These are phyloP conservation scores for Megalops cyprinoides DNA, from an alignment of 2,797 vertebrate genomes.

Conservation along the genomic window DNA sequence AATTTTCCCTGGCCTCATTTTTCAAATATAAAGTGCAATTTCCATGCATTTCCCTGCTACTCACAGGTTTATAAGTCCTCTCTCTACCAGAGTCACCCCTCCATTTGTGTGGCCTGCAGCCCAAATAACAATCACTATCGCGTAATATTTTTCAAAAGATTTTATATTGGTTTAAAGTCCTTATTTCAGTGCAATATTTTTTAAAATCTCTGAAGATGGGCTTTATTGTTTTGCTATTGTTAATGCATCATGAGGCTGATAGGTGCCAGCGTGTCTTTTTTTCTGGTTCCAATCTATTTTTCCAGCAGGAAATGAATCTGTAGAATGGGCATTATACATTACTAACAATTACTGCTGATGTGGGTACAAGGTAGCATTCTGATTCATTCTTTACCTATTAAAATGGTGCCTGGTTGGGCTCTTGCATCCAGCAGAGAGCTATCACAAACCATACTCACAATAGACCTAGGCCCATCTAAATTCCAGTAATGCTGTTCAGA, in stretches of 20 bases:
- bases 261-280: not conserved
- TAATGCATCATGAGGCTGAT: not conserved
- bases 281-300: not conserved
- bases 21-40: slow-evolving; percentile 16
- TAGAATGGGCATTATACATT: not conserved
- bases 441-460: too few relatives aligned
- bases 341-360: too few relatives aligned
- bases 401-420: too few relatives aligned
- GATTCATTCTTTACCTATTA: too few relatives aligned
- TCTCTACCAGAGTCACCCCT: not conserved
- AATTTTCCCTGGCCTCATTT: not conserved
- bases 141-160: not conserved
- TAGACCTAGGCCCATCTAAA: too few relatives aligned
- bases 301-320: not conserved
- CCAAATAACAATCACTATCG: not conserved
- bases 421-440: too few relatives aligned
- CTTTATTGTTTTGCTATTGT: not conserved
- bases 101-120: not conserved
- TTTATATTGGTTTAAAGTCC: not conserved
- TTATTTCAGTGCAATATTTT: slow-evolving; percentile 1
- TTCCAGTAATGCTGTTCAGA: too few relatives aligned
- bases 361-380: too few relatives aligned
- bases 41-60: not conserved
- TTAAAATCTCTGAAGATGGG: not conserved
- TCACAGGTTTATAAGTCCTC: not conserved